Evolutionary conservation across 2,113 vertebrate genomes (phyloP).

Genomic region (Gymnorhina tibicen): DNA sequence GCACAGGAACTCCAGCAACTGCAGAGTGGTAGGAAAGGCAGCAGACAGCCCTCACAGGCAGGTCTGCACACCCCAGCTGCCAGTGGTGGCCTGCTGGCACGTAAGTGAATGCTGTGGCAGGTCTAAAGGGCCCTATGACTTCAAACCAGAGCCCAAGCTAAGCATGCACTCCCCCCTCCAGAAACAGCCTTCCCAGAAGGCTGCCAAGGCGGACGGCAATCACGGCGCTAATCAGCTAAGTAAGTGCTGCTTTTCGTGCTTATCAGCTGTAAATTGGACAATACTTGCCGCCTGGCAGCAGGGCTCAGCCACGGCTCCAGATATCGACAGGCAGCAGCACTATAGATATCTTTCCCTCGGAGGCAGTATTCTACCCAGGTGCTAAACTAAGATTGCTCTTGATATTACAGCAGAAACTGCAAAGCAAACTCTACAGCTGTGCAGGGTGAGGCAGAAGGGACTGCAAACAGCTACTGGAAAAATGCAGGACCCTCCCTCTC

Average conservation of each 20-base stretch:
- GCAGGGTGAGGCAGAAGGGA: not conserved
- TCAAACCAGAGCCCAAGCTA: not conserved
- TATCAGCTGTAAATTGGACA: constrained; percentile 5
- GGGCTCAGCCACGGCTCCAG: not conserved
- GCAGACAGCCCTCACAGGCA: not conserved
- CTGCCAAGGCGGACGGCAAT: not conserved
- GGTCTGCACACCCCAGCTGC: not conserved
- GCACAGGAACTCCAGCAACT: not conserved
- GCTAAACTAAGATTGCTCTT: not conserved
- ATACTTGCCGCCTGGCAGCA: not conserved
- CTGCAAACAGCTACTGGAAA: no score
- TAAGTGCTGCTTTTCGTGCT: not conserved
- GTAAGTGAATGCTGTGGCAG: not conserved
- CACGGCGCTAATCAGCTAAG: not conserved
- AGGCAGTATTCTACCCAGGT: not conserved
- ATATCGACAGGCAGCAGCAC: not conserved
- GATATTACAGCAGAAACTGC: not conserved
- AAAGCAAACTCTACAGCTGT: not conserved
- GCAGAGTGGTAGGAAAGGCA: not conserved
- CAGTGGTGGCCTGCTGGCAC: not conserved
- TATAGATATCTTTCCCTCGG: not conserved
- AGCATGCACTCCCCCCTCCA: not conserved
- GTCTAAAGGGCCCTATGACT: not conserved
- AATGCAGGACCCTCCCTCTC: no score
- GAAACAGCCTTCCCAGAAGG: not conserved